Evolutionary conservation across 2,888 invertebrate species (phyloP), one percentile per base, ranked within the genome.

Genomic region (Lithosia quadra): DNA sequence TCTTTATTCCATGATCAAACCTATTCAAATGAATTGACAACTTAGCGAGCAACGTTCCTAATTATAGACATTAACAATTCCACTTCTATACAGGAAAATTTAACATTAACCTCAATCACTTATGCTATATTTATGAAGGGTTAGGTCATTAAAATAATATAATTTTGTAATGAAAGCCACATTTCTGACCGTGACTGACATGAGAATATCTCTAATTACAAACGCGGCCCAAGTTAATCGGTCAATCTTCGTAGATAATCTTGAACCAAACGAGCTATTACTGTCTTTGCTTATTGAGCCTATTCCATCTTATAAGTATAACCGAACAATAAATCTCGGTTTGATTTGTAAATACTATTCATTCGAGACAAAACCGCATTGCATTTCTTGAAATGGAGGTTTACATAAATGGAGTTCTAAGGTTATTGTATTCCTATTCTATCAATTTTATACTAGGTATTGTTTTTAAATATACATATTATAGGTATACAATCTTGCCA

Each of bases 131-230:
- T 34, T 34, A 11, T 36, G 8, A 13, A 36, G 10, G 13, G 36
- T 13, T 11, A 2, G 13, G 36, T 8, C 49, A n/a, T n/a, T 49
- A 49, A n/a, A 49, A n/a, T 49, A 49, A 8, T 28, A 39, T 56
- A 39, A 67, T 65, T 49, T 33, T 24, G 21, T 57, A 63, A 75
- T 80, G 74, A 79, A 72, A 72, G 72, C 73, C 76, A 74, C 70
- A 77, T 76, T 74, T 72, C 73, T 72, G 73, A 39, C 58, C 43
- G 10, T 59, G 81, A 76, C 68, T 74, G 81, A 87, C 86, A 85
- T 88, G 90, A 83, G 87, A 90, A 89, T 77, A 80, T 79, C 78
- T 79, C 81, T 87, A 89, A 90, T 91, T 89, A 90, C 82, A 81
- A 80, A 83, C 75, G 76, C 83, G 83, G 86, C 83, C 87, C 57